Evolutionary conservation across 2,797 vertebrate genomes (phyloP), one percentile per base, ranked within the genome.

Genomic region (Zalophus californianus): DNA sequence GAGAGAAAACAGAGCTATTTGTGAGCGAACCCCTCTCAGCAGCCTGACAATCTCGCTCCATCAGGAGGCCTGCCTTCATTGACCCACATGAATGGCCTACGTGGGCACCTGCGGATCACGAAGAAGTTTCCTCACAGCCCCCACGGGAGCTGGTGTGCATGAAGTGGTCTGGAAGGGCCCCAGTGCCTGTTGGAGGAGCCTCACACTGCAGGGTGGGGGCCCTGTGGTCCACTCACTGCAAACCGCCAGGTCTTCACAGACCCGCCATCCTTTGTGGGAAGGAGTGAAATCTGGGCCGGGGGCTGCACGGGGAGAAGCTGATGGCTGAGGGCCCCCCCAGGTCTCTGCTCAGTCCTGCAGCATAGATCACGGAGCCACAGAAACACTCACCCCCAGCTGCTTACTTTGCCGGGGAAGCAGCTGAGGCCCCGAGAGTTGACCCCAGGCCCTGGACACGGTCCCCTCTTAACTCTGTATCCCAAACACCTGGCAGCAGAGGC

Each of bases 81-180:
- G 70, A 23, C 16, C 20, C 27, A 3, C 7, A 1, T 18, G 20
- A 10, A 14, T 29, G 60, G 60, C 60, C 60, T 5, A 5, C 16
- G 3, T 0, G 64, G 7, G 16, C 8, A 3, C 64, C 32, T 14
- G 64, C 1, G 2, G 32, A 35, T 20, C 20, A n/a, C 0, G 0
- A 44, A 44, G 50, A 14, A 6, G 18, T n/a, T 27, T 72, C 56
- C 23, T 38, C 11, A 66, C 29, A 29, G 64, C 2, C 35, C 25
- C 29, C 16, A 7, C 15, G 35, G 50, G 20, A 25, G 50, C 4
- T 2, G 11, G 9, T 14, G 1, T 27, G 50, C 25, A 58, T 7
- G 21, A 58, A 73, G 48, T 23, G 25, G 11, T 1, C 41, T 23
- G 25, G n/a, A 50, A 73, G 38, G 27, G 10, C 54, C 48, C 38